phyloP scores from a whole-genome alignment of 2,888 invertebrate species.

The Tanypteryx hageni region DNA sequence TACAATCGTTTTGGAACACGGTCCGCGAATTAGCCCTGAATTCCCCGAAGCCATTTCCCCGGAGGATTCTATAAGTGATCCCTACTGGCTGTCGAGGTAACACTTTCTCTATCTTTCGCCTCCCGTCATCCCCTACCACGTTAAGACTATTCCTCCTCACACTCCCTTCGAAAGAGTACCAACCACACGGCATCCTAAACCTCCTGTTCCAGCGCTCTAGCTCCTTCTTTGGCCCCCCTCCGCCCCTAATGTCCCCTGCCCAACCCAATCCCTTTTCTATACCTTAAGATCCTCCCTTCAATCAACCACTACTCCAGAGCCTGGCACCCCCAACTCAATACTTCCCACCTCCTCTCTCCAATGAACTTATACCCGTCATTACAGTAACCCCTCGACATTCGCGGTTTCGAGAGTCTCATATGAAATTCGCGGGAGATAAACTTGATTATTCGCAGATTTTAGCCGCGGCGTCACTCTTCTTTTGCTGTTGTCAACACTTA shows the following conservation, averaged over 20 bases:
- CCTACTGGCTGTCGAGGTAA: not conserved
- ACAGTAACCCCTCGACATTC: too few species aligned
- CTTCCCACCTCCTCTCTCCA: too few species aligned
- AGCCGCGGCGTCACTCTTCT: too few species aligned
- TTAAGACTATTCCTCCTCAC: not conserved
- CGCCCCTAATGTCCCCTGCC: not conserved
- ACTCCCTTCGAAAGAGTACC: not conserved
- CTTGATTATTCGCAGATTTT: too few species aligned
- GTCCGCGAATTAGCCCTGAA: constrained; percentile 12
- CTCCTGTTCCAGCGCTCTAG: not conserved
- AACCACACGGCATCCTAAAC: not conserved
- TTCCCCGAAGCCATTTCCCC: constrained; percentile 15
- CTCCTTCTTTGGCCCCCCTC: not conserved
- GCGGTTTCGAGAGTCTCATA: too few species aligned
- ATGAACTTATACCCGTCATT: too few species aligned
- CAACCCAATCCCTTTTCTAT: not conserved
- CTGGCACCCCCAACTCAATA: too few species aligned
- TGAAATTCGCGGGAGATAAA: too few species aligned
- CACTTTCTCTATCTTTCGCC: not conserved
- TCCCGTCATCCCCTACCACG: not conserved
- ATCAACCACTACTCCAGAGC: too few species aligned
- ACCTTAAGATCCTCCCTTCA: too few species aligned
- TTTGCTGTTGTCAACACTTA: too few species aligned
- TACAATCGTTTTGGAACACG: constrained; percentile 32
- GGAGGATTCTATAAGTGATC: constrained; percentile 2